A percentile compares a stretch with the other conserved stretches of the same genome.
These are phyloP conservation scores for Physeter macrocephalus DNA, from an alignment of 2,113 vertebrate species.

Conservation along the genomic window DNA sequence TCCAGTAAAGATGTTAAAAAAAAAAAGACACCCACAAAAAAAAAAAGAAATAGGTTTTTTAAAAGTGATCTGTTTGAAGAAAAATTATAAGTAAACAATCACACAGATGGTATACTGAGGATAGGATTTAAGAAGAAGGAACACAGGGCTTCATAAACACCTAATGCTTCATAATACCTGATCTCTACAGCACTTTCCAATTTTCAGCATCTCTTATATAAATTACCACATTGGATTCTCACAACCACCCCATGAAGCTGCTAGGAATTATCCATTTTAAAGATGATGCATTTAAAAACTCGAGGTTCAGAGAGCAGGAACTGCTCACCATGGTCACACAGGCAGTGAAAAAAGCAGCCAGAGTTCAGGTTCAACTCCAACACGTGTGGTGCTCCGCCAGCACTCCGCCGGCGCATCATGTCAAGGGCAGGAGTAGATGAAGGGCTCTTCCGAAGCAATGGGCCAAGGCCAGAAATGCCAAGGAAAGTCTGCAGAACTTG, in stretches of 20 bases:
- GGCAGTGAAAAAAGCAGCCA: not conserved
- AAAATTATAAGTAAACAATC: not conserved
- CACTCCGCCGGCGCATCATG: not conserved
- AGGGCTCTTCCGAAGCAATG: not conserved
- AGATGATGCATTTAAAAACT: not conserved
- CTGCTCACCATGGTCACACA: not conserved
- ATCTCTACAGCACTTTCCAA: not conserved
- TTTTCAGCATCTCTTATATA: not conserved
- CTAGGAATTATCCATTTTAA: not conserved
- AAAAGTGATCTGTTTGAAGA: not conserved
- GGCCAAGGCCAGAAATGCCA: not conserved
- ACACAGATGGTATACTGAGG: not conserved
- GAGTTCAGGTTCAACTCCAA: not conserved
- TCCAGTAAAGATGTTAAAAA: too few relatives aligned
- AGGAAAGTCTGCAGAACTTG: not conserved
- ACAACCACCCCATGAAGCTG: not conserved
- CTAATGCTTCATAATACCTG: not conserved
- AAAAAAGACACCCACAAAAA: too few relatives aligned
- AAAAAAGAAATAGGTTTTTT: constrained; percentile 16
- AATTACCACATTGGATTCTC: not conserved
- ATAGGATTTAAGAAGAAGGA: not conserved
- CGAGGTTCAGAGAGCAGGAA: not conserved
- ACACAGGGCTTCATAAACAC: not conserved
- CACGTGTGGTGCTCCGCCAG: not conserved
- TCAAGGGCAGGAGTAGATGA: not conserved